Base-by-base conservation (phyloP, 2,113 vertebrate genomes). In the Mystacornis crossleyi region DNA sequence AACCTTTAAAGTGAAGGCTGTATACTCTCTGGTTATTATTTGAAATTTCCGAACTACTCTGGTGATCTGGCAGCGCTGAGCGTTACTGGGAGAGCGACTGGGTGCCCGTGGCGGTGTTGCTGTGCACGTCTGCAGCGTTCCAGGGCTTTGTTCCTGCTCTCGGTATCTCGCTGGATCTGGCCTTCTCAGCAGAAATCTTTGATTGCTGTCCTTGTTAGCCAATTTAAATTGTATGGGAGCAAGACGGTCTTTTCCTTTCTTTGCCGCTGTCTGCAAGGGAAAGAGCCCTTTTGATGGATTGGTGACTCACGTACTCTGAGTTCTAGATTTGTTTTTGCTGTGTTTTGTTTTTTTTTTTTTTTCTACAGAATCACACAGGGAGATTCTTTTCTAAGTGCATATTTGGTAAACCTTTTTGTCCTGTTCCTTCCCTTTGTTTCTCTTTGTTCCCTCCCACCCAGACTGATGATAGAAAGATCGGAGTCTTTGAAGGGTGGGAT, bases 111-210 rank as follows among this genome's bases (percentile, higher is more conserved):
- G 45, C 12, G 74, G 36, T 36, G 70, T 92, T 92, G 53, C 54
- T 18, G 18, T 90, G 61, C 93, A 65, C 17, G 54, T 74, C 65
- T 86, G 51, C 93, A 77, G 50, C 2, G 95, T 97, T 93, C 92
- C 90, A 29, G 93, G 92, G 94, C 66, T 91, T 78, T 94, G 69
- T 91, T 82, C 90, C 83, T 96, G 36, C 73, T 74, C 91, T 95
- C 61, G 90, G 62, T 91, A 61, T 85, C 62, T 77, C 11, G 0
- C 48, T 91, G 80, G n/a, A 47, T 97, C 95, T 96, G 92, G 50
- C 94, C 70, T 89, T 65, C 94, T 98, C 97, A 98, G 97, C 97
- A 97, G 86, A 97, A 97, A 96, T 96, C 84, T 96, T 80, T 71
- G 95, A 93, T 48, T 89, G 48, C 79, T 95, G 71, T 94, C 57